These are phyloP conservation scores for Microtus richardsoni DNA, from an alignment of 2,113 vertebrate species.

Conservation along the genomic window DNA sequence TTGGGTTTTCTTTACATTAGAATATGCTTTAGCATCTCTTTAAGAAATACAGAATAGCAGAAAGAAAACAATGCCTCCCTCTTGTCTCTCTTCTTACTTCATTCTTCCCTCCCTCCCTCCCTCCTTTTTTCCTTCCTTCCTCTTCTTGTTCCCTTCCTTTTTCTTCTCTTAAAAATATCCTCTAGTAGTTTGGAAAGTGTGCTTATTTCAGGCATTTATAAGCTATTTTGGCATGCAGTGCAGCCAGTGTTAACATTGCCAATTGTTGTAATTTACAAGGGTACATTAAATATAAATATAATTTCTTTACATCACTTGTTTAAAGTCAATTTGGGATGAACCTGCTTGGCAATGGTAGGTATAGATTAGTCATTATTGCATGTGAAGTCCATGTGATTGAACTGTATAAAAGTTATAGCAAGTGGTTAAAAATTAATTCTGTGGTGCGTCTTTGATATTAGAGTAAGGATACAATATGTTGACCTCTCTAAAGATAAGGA, in stretches of 20 bases:
- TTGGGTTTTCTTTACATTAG: conserved; percentile 34
- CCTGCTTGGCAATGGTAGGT: conserved; percentile 29
- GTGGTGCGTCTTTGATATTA: conserved; percentile 53
- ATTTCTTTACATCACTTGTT: conserved; percentile 63
- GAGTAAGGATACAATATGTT: conserved; percentile 37
- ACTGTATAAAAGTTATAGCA: conserved; percentile 11
- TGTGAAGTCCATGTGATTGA: not conserved
- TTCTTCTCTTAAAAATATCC: not conserved
- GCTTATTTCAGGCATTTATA: conserved; percentile 70
- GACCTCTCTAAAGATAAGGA: not conserved
- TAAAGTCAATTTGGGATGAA: conserved; percentile 57
- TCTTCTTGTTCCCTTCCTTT: not conserved
- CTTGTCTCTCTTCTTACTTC: too few relatives aligned
- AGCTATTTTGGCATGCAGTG: conserved; percentile 75
- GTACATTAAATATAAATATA: conserved; percentile 67
- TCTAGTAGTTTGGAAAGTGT: conserved; percentile 54
- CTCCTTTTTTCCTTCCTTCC: not conserved
- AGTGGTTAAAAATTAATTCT: conserved; percentile 57
- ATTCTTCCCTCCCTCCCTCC: not conserved
- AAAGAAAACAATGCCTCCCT: not conserved
- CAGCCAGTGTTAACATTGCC: conserved; percentile 64
- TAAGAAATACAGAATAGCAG: conserved; percentile 41
- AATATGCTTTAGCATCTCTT: not conserved
- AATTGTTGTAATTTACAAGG: conserved; percentile 65
- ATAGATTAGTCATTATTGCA: conserved; percentile 36